Percentiles rank a stretch among this genome's conserved stretches.
Evolutionary conservation across 2,888 invertebrate species (phyloP).

Genomic region (Ophion ellenae): DNA sequence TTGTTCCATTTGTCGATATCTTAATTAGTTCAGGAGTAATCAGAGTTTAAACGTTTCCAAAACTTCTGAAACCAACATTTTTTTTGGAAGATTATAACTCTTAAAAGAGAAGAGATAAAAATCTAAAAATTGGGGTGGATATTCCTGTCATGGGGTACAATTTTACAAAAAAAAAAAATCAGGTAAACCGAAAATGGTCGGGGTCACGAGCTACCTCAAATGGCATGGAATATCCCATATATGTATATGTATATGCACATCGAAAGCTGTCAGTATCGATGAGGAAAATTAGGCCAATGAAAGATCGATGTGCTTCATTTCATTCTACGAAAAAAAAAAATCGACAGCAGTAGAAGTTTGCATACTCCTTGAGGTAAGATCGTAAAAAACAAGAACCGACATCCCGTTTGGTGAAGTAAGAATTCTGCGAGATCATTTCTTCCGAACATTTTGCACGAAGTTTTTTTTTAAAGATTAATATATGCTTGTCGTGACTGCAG

Average conservation of each 20-base stretch:
- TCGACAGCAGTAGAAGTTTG: neutral
- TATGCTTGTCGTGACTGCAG: too few relatives aligned
- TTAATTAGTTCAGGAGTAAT: too few relatives aligned
- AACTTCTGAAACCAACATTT: too few relatives aligned
- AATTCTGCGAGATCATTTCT: neutral
- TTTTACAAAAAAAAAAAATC: too few relatives aligned
- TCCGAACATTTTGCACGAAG: neutral
- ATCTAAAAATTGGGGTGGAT: too few relatives aligned
- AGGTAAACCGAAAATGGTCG: too few relatives aligned
- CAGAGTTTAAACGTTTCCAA: too few relatives aligned
- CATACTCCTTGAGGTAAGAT: neutral
- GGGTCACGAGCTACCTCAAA: too few relatives aligned
- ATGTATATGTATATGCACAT: neutral
- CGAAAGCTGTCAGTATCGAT: conserved; percentile 22
- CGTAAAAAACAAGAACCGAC: neutral
- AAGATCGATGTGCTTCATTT: conserved; percentile 28
- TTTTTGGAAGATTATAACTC: too few relatives aligned
- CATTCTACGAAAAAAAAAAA: neutral
- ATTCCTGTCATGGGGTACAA: too few relatives aligned
- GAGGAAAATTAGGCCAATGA: conserved; percentile 43
- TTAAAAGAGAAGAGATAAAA: too few relatives aligned
- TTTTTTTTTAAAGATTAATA: neutral
- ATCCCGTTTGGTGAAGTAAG: neutral
- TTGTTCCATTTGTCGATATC: too few relatives aligned
- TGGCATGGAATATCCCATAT: neutral